A percentile compares a stretch with the other conserved stretches of the same genome.
These are phyloP conservation scores for Sparus aurata DNA, from an alignment of 2,797 vertebrate species.

Conservation along the genomic window DNA sequence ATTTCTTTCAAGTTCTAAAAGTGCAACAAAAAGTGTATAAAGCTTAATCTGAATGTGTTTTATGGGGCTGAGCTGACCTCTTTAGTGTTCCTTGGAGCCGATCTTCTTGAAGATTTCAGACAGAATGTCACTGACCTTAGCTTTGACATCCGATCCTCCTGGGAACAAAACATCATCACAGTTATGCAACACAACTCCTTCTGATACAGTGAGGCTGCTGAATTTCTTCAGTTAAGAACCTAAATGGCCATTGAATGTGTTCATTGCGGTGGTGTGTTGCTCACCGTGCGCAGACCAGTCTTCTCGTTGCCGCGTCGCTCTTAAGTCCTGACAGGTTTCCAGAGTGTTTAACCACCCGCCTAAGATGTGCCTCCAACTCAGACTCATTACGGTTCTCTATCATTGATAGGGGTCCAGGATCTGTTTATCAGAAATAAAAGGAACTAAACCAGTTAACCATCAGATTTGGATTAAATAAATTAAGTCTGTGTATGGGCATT, in stretches of 20 bases:
- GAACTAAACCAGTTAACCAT: too few species aligned
- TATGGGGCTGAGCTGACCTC: slow-evolving; percentile 84
- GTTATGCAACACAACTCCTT: background rate
- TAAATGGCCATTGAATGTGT: background rate
- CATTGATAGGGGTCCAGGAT: slow-evolving; percentile 97
- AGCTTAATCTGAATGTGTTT: background rate
- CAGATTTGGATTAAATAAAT: background rate
- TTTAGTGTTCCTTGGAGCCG: slow-evolving; percentile 98
- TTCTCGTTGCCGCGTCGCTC: slow-evolving; percentile 94
- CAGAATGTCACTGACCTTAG: slow-evolving; percentile 97
- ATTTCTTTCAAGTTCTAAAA: background rate
- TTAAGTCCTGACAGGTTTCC: slow-evolving; percentile 90
- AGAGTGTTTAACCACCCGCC: slow-evolving; percentile 92
- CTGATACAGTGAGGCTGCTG: too few species aligned
- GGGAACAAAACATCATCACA: slow-evolving; percentile 29
- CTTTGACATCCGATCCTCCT: slow-evolving; percentile 97
- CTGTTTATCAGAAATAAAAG: slow-evolving; percentile 69
- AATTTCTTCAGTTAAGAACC: background rate
- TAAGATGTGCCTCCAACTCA: slow-evolving; percentile 93
- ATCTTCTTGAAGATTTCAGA: slow-evolving; percentile 99
- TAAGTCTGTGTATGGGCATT: background rate
- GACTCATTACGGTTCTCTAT: slow-evolving; percentile 99
- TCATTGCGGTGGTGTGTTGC: background rate
- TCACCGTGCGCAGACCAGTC: slow-evolving; percentile 83
- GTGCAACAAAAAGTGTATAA: background rate